Base-by-base conservation (phyloP, 2,888 invertebrate species). In the Nasonia oneida region DNA sequence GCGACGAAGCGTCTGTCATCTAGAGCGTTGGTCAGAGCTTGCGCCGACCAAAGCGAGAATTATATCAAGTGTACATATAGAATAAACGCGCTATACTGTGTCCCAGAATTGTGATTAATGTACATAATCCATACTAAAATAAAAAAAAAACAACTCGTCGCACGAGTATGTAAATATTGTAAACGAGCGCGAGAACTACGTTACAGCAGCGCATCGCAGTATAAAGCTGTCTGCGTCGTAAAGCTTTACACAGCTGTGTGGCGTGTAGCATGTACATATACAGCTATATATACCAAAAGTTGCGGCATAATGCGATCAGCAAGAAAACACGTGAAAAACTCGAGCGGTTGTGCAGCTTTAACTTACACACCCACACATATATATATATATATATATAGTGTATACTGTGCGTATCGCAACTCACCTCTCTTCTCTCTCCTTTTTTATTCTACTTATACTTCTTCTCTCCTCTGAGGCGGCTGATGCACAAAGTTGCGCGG, bases 261-360 rank as follows among this genome's bases (percentile, higher is more conserved):
- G 6, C 23, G 61, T 6, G 6, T 29, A 29, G 1, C 8, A 42
- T 42, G 42, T 42, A 23, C 12, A 33, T 12, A 67, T 33, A 33
- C 14, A 67, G 5, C 18, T 29, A 29, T 29, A 29, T 18, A 57
- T 18, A 57, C 14, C 57, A 14, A 12, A 33, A 0, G 10, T 2
- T 14, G 14, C 29, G 3, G 18, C 33, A 29, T n/a, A 67, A 29
- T 67, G 64, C 29, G 10, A 29, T 64, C 29, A 12, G 64, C n/a
- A 12, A 67, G 23, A 5, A 29, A 67, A 14, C 64, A 29, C 64
- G 64, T 10, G 14, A 33, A 29, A n/a, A 67, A 67, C 64, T 67
- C 64, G 12, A 67, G 64, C 29, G 64, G 64, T 67, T 67, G 64
- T 67, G 64, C 64, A 57, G n/a, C 33, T 67, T 67, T 67, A 29